These are phyloP conservation scores for Pongo pygmaeus DNA, from an alignment of 2,113 vertebrate genomes.

Conservation along the genomic window DNA sequence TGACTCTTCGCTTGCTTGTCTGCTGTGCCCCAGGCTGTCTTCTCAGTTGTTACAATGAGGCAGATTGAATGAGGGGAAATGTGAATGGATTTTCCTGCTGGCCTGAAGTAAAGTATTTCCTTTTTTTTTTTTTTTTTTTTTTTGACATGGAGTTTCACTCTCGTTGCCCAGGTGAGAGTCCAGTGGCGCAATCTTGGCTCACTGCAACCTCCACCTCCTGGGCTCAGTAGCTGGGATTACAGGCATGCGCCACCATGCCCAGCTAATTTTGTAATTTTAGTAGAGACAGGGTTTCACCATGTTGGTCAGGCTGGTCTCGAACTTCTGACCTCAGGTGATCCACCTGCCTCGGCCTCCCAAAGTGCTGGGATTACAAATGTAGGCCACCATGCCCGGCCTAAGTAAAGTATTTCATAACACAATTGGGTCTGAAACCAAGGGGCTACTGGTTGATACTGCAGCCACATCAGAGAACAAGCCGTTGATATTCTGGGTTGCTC, in stretches of 20 bases:
- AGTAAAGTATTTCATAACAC: not conserved
- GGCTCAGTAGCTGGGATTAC: not conserved
- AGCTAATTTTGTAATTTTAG: not conserved
- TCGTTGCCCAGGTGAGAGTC: not conserved
- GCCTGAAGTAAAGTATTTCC: not conserved
- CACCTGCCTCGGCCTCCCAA: not conserved
- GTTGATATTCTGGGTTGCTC: not conserved
- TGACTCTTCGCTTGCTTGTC: not conserved
- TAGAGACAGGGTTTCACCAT: not conserved
- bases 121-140: too few relatives aligned
- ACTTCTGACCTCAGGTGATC: not conserved
- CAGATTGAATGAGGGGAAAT: not conserved
- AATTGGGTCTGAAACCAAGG: not conserved
- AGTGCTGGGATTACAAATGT: not conserved
- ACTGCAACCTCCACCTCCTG: too few relatives aligned
- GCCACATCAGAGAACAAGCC: not conserved
- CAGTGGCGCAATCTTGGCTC: not conserved
- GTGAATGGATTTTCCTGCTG: not conserved
- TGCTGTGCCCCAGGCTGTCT: not conserved
- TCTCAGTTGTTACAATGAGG: not conserved
- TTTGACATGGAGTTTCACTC: not conserved
- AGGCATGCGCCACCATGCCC: not conserved
- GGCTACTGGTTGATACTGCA: not conserved
- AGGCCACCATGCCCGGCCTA: not conserved
- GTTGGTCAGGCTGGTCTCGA: not conserved